These are phyloP conservation scores for Lindbergichthys nudifrons DNA, from an alignment of 2,797 vertebrate genomes.

Conservation along the genomic window DNA sequence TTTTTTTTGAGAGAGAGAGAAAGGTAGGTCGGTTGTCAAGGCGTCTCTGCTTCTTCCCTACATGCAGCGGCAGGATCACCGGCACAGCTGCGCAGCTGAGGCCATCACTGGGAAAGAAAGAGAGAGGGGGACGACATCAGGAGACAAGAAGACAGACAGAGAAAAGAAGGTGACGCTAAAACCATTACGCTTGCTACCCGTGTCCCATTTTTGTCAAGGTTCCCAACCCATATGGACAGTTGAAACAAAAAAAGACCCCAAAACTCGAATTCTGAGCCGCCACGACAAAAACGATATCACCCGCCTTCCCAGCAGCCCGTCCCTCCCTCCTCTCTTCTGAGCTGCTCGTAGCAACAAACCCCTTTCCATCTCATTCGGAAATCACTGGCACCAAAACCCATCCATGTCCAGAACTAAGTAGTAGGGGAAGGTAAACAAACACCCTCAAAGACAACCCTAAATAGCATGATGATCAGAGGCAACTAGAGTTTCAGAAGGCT, in stretches of 20 bases:
- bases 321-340: conserved; percentile 47
- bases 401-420: conserved; percentile 24
- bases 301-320: conserved; percentile 41
- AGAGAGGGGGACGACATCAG: conserved; percentile 69
- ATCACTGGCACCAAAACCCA: conserved; percentile 26
- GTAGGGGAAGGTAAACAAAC: conserved; percentile 28
- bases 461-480: conserved; percentile 22
- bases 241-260: conserved; percentile 34
- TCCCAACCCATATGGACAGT: conserved; percentile 50
- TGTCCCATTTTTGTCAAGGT: conserved; percentile 64
- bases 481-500: conserved; percentile 24
- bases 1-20: conserved; percentile 31
- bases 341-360: conserved; percentile 64
- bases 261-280: conserved; percentile 51
- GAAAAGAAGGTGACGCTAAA: conserved; percentile 70
- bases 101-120: conserved; percentile 87
- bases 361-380: conserved; percentile 53
- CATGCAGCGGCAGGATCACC: conserved; percentile 81
- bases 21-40: conserved; percentile 66
- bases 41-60: conserved; percentile 71
- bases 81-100: conserved; percentile 83
- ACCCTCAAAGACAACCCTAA: conserved; percentile 29
- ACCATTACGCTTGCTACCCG: conserved; percentile 66
- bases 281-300: conserved; percentile 44
- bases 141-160: conserved; percentile 73